phyloP scores from a whole-genome alignment of 2,888 invertebrate genomes.

The Andrena praecox region DNA sequence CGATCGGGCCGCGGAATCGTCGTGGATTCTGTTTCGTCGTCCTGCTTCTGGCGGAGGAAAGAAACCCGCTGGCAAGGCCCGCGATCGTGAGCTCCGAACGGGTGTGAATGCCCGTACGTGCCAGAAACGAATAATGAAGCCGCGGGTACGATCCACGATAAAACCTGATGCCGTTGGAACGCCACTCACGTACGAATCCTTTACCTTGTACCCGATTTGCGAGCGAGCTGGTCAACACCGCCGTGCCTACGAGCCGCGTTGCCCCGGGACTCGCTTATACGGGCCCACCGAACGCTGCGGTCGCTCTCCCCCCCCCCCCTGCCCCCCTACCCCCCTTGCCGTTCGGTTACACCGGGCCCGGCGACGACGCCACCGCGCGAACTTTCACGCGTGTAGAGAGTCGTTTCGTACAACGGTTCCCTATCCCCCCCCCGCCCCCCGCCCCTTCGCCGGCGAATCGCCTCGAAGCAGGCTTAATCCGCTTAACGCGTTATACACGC shows the following conservation, averaged over 20 bases:
- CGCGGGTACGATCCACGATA: constrained; percentile 73
- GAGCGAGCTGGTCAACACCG: constrained; percentile 68
- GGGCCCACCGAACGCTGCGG: not conserved
- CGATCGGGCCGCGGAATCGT: constrained; percentile 53
- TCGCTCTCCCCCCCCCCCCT: not conserved
- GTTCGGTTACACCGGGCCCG: not conserved
- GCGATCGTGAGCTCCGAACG: constrained; percentile 65
- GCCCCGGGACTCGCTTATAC: constrained; percentile 46
- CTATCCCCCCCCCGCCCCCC: not conserved
- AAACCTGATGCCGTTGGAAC: constrained; percentile 71
- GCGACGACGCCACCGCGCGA: not conserved
- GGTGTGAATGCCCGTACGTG: constrained; percentile 76
- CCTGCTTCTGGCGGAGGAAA: constrained; percentile 57
- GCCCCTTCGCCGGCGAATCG: not conserved
- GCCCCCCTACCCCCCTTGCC: not conserved
- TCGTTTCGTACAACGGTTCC: constrained; percentile 10
- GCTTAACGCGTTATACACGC: constrained; percentile 6
- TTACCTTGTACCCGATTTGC: constrained; percentile 77
- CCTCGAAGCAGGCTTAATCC: not conserved
- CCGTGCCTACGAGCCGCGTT: constrained; percentile 65
- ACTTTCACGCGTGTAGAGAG: constrained; percentile 10
- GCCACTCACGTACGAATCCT: constrained; percentile 76
- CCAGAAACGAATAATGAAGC: constrained; percentile 77
- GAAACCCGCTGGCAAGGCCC: constrained; percentile 64
- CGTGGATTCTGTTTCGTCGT: constrained; percentile 66